Evolutionary conservation across 2,113 vertebrate genomes (phyloP).

Genomic region (Chamaetylas fuelleborni): DNA sequence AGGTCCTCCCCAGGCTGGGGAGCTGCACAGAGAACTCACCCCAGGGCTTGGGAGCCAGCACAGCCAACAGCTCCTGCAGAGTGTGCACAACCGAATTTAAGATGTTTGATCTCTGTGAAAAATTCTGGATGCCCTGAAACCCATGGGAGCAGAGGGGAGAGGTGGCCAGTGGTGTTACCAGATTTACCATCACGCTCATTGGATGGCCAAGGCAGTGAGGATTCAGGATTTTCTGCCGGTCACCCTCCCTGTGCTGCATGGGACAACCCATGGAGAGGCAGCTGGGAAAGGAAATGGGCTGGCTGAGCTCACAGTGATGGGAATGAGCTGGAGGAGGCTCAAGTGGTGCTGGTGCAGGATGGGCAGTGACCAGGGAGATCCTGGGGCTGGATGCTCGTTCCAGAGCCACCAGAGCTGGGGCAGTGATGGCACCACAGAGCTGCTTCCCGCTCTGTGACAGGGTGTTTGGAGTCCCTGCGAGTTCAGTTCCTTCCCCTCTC

Average conservation of each 20-base stretch:
- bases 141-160: fast-evolving
- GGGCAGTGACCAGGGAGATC: background rate
- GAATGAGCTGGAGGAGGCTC: background rate
- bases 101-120: background rate
- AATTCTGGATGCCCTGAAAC: background rate
- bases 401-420: fast-evolving
- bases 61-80: fast-evolving
- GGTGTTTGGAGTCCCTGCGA: background rate
- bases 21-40: background rate
- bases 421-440: background rate
- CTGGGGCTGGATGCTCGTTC: fast-evolving
- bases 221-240: background rate
- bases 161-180: background rate
- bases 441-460: background rate
- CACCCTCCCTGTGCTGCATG: background rate
- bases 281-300: background rate
- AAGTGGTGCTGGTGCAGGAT: background rate
- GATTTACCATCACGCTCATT: fast-evolving
- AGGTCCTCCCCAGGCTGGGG: background rate
- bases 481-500: background rate
- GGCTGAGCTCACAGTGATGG: background rate
- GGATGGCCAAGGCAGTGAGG: background rate
- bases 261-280: background rate
- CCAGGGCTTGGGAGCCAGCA: background rate
- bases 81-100: background rate